Evolutionary conservation across 2,113 vertebrate species (phyloP), one percentile per base, ranked within the genome.

Genomic region (Columba janthina): DNA sequence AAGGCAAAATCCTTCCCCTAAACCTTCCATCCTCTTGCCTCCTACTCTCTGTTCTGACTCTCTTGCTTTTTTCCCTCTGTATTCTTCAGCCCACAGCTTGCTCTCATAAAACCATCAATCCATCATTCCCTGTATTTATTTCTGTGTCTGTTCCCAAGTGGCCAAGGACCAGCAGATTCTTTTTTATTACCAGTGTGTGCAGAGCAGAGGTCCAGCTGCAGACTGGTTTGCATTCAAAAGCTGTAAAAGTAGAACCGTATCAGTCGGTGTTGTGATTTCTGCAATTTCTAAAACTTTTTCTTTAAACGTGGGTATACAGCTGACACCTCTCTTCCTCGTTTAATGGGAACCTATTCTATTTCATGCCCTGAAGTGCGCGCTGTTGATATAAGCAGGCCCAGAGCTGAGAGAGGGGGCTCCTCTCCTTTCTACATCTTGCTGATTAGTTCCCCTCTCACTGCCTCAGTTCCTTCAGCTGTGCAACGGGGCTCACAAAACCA

Each of bases 51-150:
- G 57, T 64, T 81, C 85, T 53, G 65, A n/a, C 65, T 72, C 19
- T 54, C 44, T 19, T 58, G 54, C 29, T 54, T 16, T 75, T 46
- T 76, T 51, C 17, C 32, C 38, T 31, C 15, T 13, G 10, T 88
- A 62, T 70, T 69, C 78, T 77, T 80, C 85, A 94, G 28, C 56
- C 29, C 56, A 46, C 64, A 80, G 38, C 66, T 84, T 67, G 34
- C 48, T 54, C 90, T 85, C 88, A 46, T 74, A 56, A 87, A 88
- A 90, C 42, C 57, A 80, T 80, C 85, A 70, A 67, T 91, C 87
- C 60, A 29, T 94, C 92, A 83, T 38, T 95, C 50, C 44, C 53
- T 74, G 0, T 67, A 86, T 90, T 91, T 95, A 66, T 72, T 94
- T 91, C 85, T 64, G 28, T 67, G 50, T 53, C 72, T 92, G 54